phyloP scores from a whole-genome alignment of 2,797 vertebrate genomes.

The Labroides dimidiatus region DNA sequence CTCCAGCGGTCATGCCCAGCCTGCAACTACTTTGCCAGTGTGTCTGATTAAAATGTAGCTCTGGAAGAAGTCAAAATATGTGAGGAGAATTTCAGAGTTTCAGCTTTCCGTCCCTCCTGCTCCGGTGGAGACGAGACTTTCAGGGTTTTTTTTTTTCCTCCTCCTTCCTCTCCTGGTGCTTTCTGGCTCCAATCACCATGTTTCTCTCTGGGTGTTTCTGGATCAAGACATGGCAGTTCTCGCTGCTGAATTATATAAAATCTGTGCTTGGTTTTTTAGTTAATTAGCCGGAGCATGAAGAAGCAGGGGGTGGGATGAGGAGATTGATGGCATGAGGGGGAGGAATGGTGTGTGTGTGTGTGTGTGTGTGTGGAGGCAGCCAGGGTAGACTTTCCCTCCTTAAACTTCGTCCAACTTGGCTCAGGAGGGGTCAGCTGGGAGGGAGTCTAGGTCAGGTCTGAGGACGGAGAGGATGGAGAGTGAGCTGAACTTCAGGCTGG shows the following conservation, averaged over 20 bases:
- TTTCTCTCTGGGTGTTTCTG: conserved; percentile 74
- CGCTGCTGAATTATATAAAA: conserved; percentile 81
- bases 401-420: conserved; percentile 84
- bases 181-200: conserved; percentile 65
- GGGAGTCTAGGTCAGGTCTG: conserved; percentile 66
- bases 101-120: conserved; percentile 37
- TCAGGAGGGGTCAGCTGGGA: conserved; percentile 69
- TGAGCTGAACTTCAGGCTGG: conserved; percentile 49
- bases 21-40: conserved; percentile 49
- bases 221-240: conserved; percentile 75
- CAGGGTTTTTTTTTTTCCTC: conserved; percentile 14
- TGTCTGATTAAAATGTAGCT: conserved; percentile 75
- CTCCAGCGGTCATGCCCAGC: conserved; percentile 41
- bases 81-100: conserved; percentile 58
- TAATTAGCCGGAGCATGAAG: conserved; percentile 74
- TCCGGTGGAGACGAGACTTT: conserved; percentile 32
- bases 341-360: conserved; percentile 36
- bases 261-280: conserved; percentile 80
- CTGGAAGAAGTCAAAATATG: conserved; percentile 70
- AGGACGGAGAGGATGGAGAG: conserved; percentile 49
- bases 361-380: conserved; percentile 34
- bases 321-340: conserved; percentile 56
- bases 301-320: conserved; percentile 37
- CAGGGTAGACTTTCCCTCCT: conserved; percentile 68
- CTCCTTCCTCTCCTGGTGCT: conserved; percentile 50